Evolutionary conservation across 2,113 vertebrate species (phyloP).

Genomic region (Centrocercus urophasianus): DNA sequence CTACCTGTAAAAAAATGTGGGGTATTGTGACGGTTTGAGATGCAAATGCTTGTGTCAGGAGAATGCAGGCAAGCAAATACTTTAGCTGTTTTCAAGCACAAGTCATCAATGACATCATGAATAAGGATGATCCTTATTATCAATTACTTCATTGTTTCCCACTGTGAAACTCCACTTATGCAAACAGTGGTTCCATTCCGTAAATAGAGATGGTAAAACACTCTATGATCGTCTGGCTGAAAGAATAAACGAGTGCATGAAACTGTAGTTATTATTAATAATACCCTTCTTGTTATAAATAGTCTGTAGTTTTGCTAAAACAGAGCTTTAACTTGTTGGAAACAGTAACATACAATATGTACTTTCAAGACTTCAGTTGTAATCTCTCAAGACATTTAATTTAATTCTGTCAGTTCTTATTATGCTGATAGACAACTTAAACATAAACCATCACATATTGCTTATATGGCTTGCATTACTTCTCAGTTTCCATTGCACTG

Average conservation of each 20-base stretch:
- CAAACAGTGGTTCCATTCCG: not conserved
- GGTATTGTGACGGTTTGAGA: not conserved
- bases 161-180: not conserved
- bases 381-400: slow-evolving; percentile 31
- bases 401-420: not conserved
- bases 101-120: not conserved
- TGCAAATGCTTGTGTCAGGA: not conserved
- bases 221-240: not conserved
- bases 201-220: not conserved
- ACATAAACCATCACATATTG: not conserved
- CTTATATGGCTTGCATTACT: slow-evolving; percentile 19
- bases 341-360: not conserved
- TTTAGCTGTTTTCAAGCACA: not conserved
- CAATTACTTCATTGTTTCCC: not conserved
- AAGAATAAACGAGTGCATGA: not conserved
- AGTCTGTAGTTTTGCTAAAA: slow-evolving; percentile 35
- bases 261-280: not conserved
- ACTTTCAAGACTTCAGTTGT: slow-evolving; percentile 30
- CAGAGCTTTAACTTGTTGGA: not conserved
- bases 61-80: not conserved
- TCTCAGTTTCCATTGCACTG: slow-evolving; percentile 17
- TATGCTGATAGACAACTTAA: not conserved
- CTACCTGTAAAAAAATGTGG: not conserved
- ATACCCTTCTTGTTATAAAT: not conserved
- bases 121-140: not conserved